These are phyloP conservation scores for Camponotus vicinus DNA, from an alignment of 1,140 invertebrate genomes.

Conservation along the genomic window DNA sequence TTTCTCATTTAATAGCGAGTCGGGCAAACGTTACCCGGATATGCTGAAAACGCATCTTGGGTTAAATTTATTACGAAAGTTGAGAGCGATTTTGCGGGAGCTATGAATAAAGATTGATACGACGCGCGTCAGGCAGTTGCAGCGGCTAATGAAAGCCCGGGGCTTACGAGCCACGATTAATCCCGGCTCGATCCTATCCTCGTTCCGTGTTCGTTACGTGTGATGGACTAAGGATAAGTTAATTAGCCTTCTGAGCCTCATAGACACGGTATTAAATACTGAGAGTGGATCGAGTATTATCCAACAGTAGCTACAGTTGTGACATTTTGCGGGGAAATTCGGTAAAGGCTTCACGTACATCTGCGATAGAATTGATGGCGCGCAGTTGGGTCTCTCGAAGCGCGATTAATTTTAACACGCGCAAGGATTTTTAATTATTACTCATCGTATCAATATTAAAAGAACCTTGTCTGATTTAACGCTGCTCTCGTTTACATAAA, in stretches of 20 bases:
- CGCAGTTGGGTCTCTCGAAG: neutral
- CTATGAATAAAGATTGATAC: slow-evolving; percentile 5
- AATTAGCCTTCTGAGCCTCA: neutral
- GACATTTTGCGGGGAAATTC: neutral
- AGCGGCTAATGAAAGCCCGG: slow-evolving; percentile 24
- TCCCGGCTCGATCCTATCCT: slow-evolving; percentile 30
- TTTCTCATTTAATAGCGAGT: neutral
- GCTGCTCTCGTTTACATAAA: neutral
- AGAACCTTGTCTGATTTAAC: neutral
- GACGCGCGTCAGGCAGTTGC: neutral
- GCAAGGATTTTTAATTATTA: neutral
- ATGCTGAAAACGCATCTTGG: neutral
- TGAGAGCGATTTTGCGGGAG: neutral
- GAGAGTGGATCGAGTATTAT: neutral
- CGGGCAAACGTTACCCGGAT: neutral
- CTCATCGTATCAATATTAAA: neutral
- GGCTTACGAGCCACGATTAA: slow-evolving; percentile 34
- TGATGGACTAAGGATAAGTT: slow-evolving; percentile 19
- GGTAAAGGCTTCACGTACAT: neutral
- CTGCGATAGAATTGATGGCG: neutral
- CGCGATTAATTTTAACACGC: neutral
- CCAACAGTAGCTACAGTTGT: neutral
- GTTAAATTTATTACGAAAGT: neutral
- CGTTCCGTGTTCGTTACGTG: slow-evolving; percentile 7
- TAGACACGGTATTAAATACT: slow-evolving; percentile 5